These are phyloP conservation scores for Labroides dimidiatus DNA, from an alignment of 2,797 vertebrate species.

Conservation along the genomic window DNA sequence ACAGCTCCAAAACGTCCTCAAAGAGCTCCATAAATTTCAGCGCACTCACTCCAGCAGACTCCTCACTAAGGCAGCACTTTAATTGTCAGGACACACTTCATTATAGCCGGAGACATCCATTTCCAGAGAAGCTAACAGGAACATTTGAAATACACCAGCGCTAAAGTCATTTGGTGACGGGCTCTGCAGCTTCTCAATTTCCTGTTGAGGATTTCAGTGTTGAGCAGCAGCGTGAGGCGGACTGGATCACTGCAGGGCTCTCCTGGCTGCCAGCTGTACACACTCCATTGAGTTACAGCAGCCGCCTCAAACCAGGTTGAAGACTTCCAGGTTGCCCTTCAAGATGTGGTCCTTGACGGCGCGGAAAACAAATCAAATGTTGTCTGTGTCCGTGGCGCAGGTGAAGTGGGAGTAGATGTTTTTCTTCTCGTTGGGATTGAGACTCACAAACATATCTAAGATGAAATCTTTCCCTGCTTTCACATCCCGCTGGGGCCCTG, in stretches of 20 bases:
- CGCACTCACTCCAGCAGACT: constrained; percentile 44
- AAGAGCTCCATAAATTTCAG: constrained; percentile 57
- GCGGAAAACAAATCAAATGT: constrained; percentile 89
- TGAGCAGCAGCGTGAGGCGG: constrained; percentile 53
- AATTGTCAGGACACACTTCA: constrained; percentile 68
- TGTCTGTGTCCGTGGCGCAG: constrained; percentile 91
- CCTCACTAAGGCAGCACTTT: constrained; percentile 57
- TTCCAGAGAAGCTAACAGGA: constrained; percentile 58
- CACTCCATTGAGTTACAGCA: constrained; percentile 41
- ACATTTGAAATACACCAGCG: constrained; percentile 66
- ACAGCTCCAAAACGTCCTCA: constrained; percentile 37
- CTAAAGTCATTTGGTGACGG: constrained; percentile 61
- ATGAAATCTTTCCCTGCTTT: constrained; percentile 92
- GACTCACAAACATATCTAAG: constrained; percentile 93
- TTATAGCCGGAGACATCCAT: constrained; percentile 63
- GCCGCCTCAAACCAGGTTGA: constrained; percentile 78
- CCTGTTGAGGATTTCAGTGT: constrained; percentile 66
- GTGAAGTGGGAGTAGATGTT: constrained; percentile 93
- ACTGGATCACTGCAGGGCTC: constrained; percentile 51
- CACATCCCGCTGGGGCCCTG: constrained; percentile 91
- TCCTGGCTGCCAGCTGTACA: constrained; percentile 41
- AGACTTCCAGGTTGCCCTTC: constrained; percentile 86
- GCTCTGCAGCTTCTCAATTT: constrained; percentile 61
- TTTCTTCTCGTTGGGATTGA: constrained; percentile 92
- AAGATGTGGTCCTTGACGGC: constrained; percentile 93